Percentiles rank a stretch among this genome's conserved stretches.
phyloP scores from a whole-genome alignment of 2,888 invertebrate species.

The Imbricaverruca yamaguchii region DNA sequence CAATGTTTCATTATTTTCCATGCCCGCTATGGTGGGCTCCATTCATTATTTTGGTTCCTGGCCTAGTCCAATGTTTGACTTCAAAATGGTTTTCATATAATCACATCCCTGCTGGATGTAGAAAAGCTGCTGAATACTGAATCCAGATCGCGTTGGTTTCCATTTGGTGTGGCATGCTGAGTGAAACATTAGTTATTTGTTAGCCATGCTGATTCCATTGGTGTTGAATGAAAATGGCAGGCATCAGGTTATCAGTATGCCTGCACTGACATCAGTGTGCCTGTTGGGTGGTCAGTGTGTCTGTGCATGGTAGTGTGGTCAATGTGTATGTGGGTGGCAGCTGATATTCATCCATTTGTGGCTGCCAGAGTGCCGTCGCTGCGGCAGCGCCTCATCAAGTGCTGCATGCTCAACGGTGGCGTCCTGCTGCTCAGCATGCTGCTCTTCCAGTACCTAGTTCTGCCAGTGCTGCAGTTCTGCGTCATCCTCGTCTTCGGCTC shows the following conservation, averaged over 20 bases:
- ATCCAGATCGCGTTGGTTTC: no score
- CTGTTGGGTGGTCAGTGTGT: not conserved
- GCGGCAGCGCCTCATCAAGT: conserved; percentile 70
- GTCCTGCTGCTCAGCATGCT: conserved; percentile 76
- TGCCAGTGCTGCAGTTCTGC: conserved; percentile 57
- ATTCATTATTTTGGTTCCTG: no score
- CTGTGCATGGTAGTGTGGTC: not conserved
- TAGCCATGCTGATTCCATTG: not conserved
- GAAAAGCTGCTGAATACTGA: no score
- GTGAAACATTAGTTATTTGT: not conserved
- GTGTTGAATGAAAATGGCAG: not conserved
- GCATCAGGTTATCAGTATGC: not conserved
- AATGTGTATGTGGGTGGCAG: no score
- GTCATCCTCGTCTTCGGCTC: conserved; percentile 20
- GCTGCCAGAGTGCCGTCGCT: conserved; percentile 68
- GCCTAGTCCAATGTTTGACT: no score
- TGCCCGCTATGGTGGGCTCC: no score
- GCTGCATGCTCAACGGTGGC: conserved; percentile 76
- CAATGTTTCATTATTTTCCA: no score
- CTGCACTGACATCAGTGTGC: not conserved
- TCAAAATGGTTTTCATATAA: no score
- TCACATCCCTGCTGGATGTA: no score
- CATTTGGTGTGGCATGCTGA: not conserved
- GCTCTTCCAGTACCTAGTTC: conserved; percentile 66
- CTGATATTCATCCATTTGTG: no score